These are phyloP conservation scores for Octodonta nipae DNA, from an alignment of 2,888 invertebrate genomes.

Conservation along the genomic window DNA sequence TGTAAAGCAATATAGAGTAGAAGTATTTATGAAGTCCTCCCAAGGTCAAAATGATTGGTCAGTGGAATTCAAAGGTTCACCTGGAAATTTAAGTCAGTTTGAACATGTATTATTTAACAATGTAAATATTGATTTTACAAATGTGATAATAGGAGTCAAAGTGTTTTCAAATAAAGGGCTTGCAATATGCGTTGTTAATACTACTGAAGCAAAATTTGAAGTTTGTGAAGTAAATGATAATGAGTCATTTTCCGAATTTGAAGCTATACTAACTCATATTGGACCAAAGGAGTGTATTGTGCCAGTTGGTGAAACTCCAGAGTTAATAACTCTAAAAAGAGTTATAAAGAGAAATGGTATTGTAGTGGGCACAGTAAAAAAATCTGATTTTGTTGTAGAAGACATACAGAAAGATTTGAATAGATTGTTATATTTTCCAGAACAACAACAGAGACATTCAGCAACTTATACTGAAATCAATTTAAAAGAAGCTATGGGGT, in stretches of 20 bases:
- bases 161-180: conserved; percentile 54
- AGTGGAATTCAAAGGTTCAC: conserved; percentile 77
- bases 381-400: conserved; percentile 54
- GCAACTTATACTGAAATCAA: conserved; percentile 60
- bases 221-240: conserved; percentile 79
- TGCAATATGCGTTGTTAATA: conserved; percentile 74
- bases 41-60: conserved; percentile 60
- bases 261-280: conserved; percentile 74
- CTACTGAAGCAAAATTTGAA: conserved; percentile 59
- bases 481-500: conserved; percentile 54
- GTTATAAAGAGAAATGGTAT: conserved; percentile 69
- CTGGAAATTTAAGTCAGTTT: conserved; percentile 81
- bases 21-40: conserved; percentile 57
- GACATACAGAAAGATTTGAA: conserved; percentile 61
- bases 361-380: conserved; percentile 47
- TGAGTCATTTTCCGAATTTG: conserved; percentile 75
- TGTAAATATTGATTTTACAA: conserved; percentile 46
- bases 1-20: conserved; percentile 76
- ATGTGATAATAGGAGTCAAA: conserved; percentile 71
- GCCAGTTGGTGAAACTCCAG: conserved; percentile 37
- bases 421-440: conserved; percentile 61
- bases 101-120: conserved; percentile 71
- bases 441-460: conserved; percentile 61
- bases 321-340: conserved; percentile 44
- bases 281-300: conserved; percentile 80